Conservation (phyloP, 2,888 invertebrate species). For the Entomobrya multifasciata region DNA sequence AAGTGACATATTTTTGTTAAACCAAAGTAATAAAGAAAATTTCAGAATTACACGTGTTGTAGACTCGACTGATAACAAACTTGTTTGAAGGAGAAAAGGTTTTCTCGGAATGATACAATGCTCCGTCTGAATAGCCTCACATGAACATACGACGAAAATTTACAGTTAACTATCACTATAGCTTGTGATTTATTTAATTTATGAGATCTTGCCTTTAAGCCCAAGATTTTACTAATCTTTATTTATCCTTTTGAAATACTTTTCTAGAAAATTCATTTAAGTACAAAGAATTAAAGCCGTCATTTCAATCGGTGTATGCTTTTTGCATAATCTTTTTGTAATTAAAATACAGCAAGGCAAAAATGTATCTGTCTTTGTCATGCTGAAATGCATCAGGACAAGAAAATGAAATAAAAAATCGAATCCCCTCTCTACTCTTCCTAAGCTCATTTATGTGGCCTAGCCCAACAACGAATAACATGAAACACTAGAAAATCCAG, state of each 20-base stretch:
- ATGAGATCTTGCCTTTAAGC: too few relatives aligned
- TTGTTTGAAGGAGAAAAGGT: neutral
- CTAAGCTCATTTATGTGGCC: neutral
- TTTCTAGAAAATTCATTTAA: neutral
- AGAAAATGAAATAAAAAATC: neutral
- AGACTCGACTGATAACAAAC: too few relatives aligned
- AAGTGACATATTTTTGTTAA: too few relatives aligned
- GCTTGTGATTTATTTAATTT: too few relatives aligned
- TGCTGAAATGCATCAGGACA: neutral
- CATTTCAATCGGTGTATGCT: neutral
- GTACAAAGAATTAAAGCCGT: conserved; percentile 1
- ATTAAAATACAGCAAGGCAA: conserved; percentile 19
- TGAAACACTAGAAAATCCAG: too few relatives aligned
- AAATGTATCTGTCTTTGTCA: neutral
- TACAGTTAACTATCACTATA: too few relatives aligned
- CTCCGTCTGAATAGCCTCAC: neutral
- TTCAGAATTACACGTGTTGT: too few relatives aligned
- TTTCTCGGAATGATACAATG: neutral
- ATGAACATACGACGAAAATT: too few relatives aligned
- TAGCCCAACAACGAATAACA: neutral
- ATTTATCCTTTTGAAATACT: neutral
- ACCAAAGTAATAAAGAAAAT: too few relatives aligned
- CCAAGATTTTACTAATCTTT: neutral
- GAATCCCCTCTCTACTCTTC: too few relatives aligned
- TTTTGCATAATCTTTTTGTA: conserved; percentile 29